Percentiles rank a stretch among this genome's conserved stretches.
These are phyloP conservation scores for Volucella bombylans DNA, from an alignment of 2,888 invertebrate species.

Conservation along the genomic window DNA sequence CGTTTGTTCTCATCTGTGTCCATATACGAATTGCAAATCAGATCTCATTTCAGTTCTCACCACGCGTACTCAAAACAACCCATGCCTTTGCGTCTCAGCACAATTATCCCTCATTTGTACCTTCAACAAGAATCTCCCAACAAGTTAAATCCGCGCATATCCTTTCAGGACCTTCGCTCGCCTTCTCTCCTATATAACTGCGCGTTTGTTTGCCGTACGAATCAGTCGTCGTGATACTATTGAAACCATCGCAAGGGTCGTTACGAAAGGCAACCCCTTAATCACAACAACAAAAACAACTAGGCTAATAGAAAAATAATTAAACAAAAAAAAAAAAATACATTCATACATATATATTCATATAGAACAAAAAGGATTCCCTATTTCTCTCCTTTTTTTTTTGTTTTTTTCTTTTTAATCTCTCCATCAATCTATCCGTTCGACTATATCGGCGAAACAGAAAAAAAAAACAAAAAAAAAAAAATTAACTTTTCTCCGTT, in stretches of 20 bases:
- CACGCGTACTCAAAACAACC: conserved; percentile 69
- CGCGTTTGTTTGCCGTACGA: conserved; percentile 69
- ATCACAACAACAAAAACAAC: conserved; percentile 68
- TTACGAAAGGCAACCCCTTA: conserved; percentile 55
- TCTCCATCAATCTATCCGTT: conserved; percentile 38
- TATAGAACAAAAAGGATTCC: no score
- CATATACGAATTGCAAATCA: conserved; percentile 54
- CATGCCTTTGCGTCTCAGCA: conserved; percentile 32
- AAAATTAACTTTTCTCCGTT: conserved; percentile 25
- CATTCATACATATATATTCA: conserved; percentile 12
- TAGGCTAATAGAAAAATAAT: conserved; percentile 49
- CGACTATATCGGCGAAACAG: conserved; percentile 39
- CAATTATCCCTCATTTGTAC: conserved; percentile 26
- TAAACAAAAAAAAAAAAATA: conserved; percentile 58
- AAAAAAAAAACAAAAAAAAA: conserved; percentile 3
- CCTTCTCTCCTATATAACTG: conserved; percentile 71
- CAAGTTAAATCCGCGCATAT: conserved; percentile 73
- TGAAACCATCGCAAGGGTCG: conserved; percentile 69
- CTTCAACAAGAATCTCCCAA: conserved; percentile 66
- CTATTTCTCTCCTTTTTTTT: conserved; percentile 7
- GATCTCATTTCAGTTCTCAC: conserved; percentile 60
- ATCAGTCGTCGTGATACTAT: conserved; percentile 72
- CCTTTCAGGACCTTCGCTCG: conserved; percentile 57
- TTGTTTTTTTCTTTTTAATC: neutral
- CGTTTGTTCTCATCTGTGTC: conserved; percentile 49